Evolutionary conservation across 2,113 vertebrate species (phyloP), one percentile per base, ranked within the genome.

Genomic region (Antigone vipio): DNA sequence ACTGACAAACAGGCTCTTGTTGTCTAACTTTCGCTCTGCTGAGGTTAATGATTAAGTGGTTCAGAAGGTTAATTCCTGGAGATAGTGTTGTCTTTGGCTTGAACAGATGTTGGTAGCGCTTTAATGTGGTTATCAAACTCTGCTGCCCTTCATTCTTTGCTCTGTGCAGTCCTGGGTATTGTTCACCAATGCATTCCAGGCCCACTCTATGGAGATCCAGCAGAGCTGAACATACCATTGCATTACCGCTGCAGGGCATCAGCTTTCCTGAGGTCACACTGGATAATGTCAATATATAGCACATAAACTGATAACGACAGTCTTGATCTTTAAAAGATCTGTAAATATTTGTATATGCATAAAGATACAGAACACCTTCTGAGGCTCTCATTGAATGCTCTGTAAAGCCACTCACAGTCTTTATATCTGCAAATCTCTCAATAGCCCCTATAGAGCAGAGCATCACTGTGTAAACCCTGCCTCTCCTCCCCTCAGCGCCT

Each of bases 81-180:
- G 98, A 98, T 99, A 98, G 98, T 98, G 98, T 98, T 99, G 99
- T 99, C 99, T 99, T 98, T 98, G 97, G 98, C 98, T 97, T 96
- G 98, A 99, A 99, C 99, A 99, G 99, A 99, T 99, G 99, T 99
- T 99, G 98, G 98, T 98, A 97, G 98, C 98, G 98, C 98, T 99
- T 99, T 99, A 99, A 99, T 99, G 99, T 98, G 98, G 99, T 99
- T 99, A 99, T 99, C 99, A 99, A 99, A 99, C 98, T 98, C 97
- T 90, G 98, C 98, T 99, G 99, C 98, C 99, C 98, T 99, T 99
- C 98, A 98, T 98, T 98, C 98, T 98, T 98, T 96, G 93, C 98
- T 98, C 98, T 94, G 89, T 80, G 96, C 93, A 91, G 95, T 94
- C 93, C 71, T 52, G 88, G 67, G 85, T 97, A 98, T 99, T 99